Base-by-base conservation (phyloP, 2,113 vertebrate genomes). In the Proterorhinus semilunaris region DNA sequence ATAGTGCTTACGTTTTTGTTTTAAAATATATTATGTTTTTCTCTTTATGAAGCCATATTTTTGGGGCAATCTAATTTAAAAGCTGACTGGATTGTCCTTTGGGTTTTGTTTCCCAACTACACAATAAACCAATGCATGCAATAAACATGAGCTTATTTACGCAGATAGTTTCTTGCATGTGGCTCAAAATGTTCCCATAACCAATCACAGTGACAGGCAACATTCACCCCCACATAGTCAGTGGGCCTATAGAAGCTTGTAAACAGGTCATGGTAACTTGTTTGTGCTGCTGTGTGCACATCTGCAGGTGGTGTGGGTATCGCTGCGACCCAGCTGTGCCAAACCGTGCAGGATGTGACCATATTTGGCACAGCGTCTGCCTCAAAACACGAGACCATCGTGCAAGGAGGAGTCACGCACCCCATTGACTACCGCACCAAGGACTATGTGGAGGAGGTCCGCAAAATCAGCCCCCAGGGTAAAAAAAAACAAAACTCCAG, bases 331-430 rank as follows among this genome's bases (percentile, higher is more conserved):
- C 97, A 99, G 91, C 92, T 99, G 78, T 98, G 96, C 82, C 93
- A 93, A 65, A 96, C 94, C 0, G 94, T 98, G 71, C 91, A 93
- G 69, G 94, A 96, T 0, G 94, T 99, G 87, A 98, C 95, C 0
- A 88, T 99, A 67, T 99, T 98, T 21, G 97, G 97, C 69, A 99
- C 97, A 0, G 95, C 97, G 0, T 98, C 96, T 0, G 94, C 95
- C 74, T 90, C 93, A 83, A 99, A 99, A 86, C 97, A 99, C 0
- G 95, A 98, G 4, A 71, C 57, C 0, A 95, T 99, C 69, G 90
- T 86, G 76, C 92, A 96, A 82, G 94, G 93, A 0, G 96, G 97
- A 0, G 94, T 98, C 12, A 86, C 93, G 50, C 91, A 99, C 84
- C 93, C 96, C 54, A 96, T 99, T 0, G 97, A 99, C 90, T 99